A percentile compares a stretch with the other conserved stretches of the same genome.
Conservation (phyloP, 2,888 invertebrate genomes). For the Adelphocoris suturalis region DNA sequence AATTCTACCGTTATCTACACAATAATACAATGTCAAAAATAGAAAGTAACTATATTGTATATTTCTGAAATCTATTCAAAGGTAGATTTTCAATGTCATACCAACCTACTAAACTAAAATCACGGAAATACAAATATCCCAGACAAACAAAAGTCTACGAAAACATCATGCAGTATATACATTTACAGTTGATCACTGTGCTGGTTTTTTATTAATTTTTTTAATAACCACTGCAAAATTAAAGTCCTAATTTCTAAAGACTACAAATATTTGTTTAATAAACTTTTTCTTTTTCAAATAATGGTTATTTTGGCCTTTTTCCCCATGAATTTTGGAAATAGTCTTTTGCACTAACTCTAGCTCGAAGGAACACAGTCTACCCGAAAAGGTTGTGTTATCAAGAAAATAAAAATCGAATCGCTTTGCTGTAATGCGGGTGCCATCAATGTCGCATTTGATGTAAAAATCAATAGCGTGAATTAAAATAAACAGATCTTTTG, state of each 20-base stretch:
- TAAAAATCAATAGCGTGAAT: too few relatives aligned
- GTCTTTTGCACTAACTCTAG: background rate
- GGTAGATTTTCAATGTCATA: background rate
- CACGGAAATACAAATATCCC: background rate
- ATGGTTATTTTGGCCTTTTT: background rate
- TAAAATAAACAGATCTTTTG: too few relatives aligned
- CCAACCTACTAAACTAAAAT: background rate
- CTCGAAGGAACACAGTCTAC: conserved; percentile 15
- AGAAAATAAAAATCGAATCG: too few relatives aligned
- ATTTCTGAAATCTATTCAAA: background rate
- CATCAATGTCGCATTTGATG: too few relatives aligned
- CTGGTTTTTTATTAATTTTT: background rate
- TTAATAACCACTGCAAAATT: background rate
- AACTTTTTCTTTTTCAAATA: background rate
- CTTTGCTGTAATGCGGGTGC: too few relatives aligned
- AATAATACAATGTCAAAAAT: conserved; percentile 64
- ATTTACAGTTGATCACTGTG: background rate
- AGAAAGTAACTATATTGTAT: conserved; percentile 33
- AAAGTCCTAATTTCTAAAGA: background rate
- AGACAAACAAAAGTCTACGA: background rate
- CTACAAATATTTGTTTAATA: background rate
- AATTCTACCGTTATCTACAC: conserved; percentile 50
- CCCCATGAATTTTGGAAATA: background rate
- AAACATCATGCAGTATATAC: background rate
- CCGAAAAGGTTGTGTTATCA: too few relatives aligned